These are phyloP conservation scores for Chrysocyon brachyurus DNA, from an alignment of 2,797 vertebrate species.

Conservation along the genomic window DNA sequence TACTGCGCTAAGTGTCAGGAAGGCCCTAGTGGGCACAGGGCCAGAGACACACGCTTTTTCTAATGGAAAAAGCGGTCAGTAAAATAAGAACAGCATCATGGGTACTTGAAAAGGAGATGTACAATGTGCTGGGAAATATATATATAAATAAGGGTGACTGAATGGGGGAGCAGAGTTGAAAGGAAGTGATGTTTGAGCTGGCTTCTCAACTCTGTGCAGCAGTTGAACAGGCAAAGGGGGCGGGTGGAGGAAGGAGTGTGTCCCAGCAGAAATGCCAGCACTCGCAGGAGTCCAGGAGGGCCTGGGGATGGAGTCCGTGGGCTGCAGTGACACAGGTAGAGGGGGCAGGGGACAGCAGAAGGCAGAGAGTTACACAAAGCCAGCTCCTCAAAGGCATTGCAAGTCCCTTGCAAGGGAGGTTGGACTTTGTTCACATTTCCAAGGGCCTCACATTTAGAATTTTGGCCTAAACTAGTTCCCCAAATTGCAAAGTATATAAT, in stretches of 20 bases:
- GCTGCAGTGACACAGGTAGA: neutral
- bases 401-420: neutral
- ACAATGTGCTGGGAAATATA: neutral
- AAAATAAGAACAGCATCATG: rapidly evolving
- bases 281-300: neutral
- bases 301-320: neutral
- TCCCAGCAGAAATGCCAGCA: neutral
- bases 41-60: neutral
- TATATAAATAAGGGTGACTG: neutral
- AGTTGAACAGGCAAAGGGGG: neutral
- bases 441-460: neutral
- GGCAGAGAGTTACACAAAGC: neutral
- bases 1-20: neutral
- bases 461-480: neutral
- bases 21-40: too few species aligned
- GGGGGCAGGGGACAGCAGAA: neutral
- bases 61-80: neutral
- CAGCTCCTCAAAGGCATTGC: neutral
- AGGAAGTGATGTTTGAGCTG: slow-evolving; percentile 41
- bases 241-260: neutral
- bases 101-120: neutral
- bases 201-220: neutral
- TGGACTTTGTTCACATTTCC: neutral
- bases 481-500: neutral
- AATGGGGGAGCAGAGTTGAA: neutral